Percentiles rank a stretch among this genome's conserved stretches.
Evolutionary conservation across 2,888 invertebrate genomes (phyloP).

Genomic region (Griposia aprilina): DNA sequence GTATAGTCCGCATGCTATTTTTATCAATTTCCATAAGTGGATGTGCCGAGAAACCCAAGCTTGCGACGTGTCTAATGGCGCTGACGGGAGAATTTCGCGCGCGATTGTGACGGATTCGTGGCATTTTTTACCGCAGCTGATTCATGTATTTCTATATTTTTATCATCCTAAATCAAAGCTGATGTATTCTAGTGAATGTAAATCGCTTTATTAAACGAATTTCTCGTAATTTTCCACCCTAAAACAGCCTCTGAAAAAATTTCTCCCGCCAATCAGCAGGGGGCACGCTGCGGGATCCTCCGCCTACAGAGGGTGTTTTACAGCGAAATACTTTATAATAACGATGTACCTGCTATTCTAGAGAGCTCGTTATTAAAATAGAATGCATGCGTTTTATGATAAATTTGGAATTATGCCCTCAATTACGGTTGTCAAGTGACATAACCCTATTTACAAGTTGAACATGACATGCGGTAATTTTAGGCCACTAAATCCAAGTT

Average conservation of each 20-base stretch:
- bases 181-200: slow-evolving; percentile 75
- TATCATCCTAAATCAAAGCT: slow-evolving; percentile 70
- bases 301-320: slow-evolving; percentile 72
- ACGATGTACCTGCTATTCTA: slow-evolving; percentile 57
- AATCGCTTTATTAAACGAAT: slow-evolving; percentile 69
- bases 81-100: slow-evolving; percentile 90
- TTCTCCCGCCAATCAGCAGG: slow-evolving; percentile 89
- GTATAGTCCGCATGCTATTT: slow-evolving; percentile 83
- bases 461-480: slow-evolving; percentile 90
- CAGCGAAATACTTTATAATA: slow-evolving; percentile 67
- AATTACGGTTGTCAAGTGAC: slow-evolving; percentile 88
- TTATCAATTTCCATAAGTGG: slow-evolving; percentile 89
- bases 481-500: slow-evolving; percentile 76
- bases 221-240: slow-evolving; percentile 64
- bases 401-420: slow-evolving; percentile 79
- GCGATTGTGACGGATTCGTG: slow-evolving; percentile 90
- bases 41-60: slow-evolving; percentile 88
- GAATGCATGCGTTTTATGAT: slow-evolving; percentile 68
- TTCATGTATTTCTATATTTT: slow-evolving; percentile 77
- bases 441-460: slow-evolving; percentile 89
- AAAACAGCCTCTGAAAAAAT: slow-evolving; percentile 81
- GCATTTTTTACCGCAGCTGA: slow-evolving; percentile 89
- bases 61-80: slow-evolving; percentile 91
- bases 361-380: slow-evolving; percentile 68
- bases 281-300: slow-evolving; percentile 86